Evolutionary conservation across 1,140 invertebrate species (phyloP), one percentile per base, ranked within the genome.

Genomic region (Tetramorium parvispinum): DNA sequence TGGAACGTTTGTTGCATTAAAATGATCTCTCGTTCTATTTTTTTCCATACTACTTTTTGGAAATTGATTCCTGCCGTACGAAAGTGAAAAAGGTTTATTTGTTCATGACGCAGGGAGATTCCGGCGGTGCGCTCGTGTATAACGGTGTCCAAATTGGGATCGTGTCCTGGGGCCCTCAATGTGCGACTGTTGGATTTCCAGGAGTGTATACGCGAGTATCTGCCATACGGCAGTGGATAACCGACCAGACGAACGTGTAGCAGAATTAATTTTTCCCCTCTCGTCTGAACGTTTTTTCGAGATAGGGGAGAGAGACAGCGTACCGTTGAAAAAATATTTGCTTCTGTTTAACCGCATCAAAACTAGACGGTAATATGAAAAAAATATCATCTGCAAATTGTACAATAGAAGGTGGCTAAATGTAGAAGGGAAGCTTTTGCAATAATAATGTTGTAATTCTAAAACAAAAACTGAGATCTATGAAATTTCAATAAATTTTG

Each of bases 41-140:
- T 32, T 3, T 21, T 68, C 6, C 24, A 46, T 0, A 4, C 3
- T 40, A 49, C 2, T 83, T 83, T 76, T 75, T 16, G 8, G 21
- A 24, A 81, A 81, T 81, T 46, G 49, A 51, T 85, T 85, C 32
- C 11, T 51, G 37, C 13, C 5, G 21, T 27, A 49, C 32, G 40
- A 53, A 85, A 82, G 78, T 86, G 77, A 81, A 87, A 78, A 71
- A 77, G 6, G 16, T 63, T 86, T 73, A 32, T 79, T 88, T 81
- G 8, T 55, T 13, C 43, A 32, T 75, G 37, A 40, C 90, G 8
- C 92, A 97, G 96, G 96, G 96, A n/a, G 97, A 97, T 89, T 96
- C 96, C 3, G 97, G 97, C 16, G 96, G 96, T 8, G 96, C 97
- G 37, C 89, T 97, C 57, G 96, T 97, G 21, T 96, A 96, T 85